phyloP scores from a whole-genome alignment of 2,797 vertebrate species.

The Danio tinwini region DNA sequence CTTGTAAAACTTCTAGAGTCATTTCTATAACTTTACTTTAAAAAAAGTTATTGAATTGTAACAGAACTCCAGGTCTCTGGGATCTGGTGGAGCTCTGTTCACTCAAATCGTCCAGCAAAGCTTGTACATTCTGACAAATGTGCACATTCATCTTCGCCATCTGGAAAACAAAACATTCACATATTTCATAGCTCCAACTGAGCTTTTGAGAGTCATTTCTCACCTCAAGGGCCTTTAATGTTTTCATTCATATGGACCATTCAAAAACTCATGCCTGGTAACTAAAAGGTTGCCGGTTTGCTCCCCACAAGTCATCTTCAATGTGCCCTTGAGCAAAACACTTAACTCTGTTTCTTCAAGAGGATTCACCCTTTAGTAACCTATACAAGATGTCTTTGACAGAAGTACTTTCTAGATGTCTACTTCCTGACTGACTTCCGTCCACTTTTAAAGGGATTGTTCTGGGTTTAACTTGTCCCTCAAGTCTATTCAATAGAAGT shows the following conservation, averaged over 20 bases:
- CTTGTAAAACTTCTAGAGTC: too few species aligned
- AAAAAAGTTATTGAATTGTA: conserved; percentile 40
- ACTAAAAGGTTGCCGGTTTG: not conserved
- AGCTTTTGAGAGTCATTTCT: not conserved
- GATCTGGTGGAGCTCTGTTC: conserved; percentile 48
- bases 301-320: too few species aligned
- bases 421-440: not conserved
- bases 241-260: not conserved
- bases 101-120: not conserved
- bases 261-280: not conserved
- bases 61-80: conserved; percentile 71
- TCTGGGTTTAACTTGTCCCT: not conserved
- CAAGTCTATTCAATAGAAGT: not conserved
- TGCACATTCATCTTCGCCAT: conserved; percentile 15
- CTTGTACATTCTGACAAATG: conserved; percentile 54
- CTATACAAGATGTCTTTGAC: not conserved
- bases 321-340: conserved; percentile 6
- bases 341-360: not conserved
- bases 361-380: not conserved
- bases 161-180: not conserved
- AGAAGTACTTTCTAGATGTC: not conserved
- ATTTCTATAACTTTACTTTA: not conserved
- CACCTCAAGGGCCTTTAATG: not conserved
- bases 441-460: not conserved
- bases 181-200: not conserved